Percentiles rank a stretch among this genome's conserved stretches.
Conservation (phyloP, 2,113 vertebrate genomes). For the Alethe diademata region DNA sequence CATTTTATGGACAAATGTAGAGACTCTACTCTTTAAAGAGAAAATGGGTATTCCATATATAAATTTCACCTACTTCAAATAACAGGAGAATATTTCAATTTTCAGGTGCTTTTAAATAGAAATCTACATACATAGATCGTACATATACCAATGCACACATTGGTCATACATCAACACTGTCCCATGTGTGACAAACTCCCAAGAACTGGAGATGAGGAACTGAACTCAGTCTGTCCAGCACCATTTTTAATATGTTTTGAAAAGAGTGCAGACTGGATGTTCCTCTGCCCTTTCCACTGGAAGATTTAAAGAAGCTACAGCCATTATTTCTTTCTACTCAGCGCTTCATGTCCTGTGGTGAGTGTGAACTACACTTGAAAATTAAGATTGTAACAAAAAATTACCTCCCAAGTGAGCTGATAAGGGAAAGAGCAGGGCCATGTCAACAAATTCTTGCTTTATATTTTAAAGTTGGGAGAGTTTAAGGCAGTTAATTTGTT, state of each 20-base stretch:
- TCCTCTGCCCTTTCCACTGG: not conserved
- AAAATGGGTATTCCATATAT: rapidly evolving
- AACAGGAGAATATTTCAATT: not conserved
- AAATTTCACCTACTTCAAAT: not conserved
- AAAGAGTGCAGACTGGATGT: not conserved
- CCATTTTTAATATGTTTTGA: not conserved
- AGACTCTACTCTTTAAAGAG: not conserved
- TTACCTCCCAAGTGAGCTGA: not conserved
- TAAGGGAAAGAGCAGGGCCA: not conserved
- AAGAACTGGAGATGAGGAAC: not conserved
- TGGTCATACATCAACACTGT: not conserved
- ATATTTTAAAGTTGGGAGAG: not conserved
- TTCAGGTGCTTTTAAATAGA: not conserved
- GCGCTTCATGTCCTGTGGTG: not conserved
- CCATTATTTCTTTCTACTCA: not conserved
- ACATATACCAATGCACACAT: not conserved
- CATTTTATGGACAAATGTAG: not conserved
- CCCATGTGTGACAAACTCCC: not conserved
- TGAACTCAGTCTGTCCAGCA: not conserved
- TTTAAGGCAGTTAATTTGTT: not conserved
- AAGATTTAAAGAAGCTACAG: not conserved
- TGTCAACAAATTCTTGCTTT: not conserved
- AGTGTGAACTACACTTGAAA: not conserved
- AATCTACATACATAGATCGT: not conserved
- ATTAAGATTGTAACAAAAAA: not conserved